These are phyloP conservation scores for Sialis fuliginosa DNA, from an alignment of 2,888 invertebrate genomes.

Conservation along the genomic window DNA sequence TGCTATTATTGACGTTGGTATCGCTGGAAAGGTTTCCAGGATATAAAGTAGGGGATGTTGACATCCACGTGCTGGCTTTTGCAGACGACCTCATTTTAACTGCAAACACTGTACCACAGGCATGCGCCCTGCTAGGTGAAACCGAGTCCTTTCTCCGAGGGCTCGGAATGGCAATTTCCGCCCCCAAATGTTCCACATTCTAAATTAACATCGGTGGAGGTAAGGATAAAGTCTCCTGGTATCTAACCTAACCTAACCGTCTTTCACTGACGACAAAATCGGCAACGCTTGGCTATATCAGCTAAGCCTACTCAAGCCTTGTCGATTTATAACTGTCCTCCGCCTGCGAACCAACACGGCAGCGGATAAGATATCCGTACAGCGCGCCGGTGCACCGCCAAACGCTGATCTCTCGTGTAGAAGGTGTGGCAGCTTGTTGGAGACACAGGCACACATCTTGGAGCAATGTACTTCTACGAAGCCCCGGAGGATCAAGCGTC, in stretches of 20 bases:
- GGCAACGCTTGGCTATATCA: constrained; percentile 14
- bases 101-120: too few species aligned
- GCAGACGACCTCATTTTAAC: too few species aligned
- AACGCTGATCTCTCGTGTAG: too few species aligned
- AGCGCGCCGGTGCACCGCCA: constrained; percentile 11
- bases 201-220: too few species aligned
- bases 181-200: not conserved
- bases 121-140: too few species aligned
- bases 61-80: too few species aligned
- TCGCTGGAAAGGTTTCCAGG: constrained; percentile 13
- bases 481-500: too few species aligned
- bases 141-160: too few species aligned
- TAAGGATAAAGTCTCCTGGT: constrained; percentile 14
- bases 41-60: too few species aligned
- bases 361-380: constrained; percentile 13
- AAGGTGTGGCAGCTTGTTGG: constrained; percentile 12
- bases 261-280: constrained; percentile 12
- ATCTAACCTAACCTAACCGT: constrained; percentile 13
- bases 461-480: constrained; percentile 15
- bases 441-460: constrained; percentile 18
- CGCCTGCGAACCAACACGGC: constrained; percentile 15
- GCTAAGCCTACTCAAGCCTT: constrained; percentile 14
- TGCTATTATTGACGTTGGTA: constrained; percentile 15
- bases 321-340: too few species aligned
- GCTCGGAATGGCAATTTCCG: too few species aligned